Conservation (phyloP, 2,888 invertebrate genomes). For the Tromatobia lineatoria region DNA sequence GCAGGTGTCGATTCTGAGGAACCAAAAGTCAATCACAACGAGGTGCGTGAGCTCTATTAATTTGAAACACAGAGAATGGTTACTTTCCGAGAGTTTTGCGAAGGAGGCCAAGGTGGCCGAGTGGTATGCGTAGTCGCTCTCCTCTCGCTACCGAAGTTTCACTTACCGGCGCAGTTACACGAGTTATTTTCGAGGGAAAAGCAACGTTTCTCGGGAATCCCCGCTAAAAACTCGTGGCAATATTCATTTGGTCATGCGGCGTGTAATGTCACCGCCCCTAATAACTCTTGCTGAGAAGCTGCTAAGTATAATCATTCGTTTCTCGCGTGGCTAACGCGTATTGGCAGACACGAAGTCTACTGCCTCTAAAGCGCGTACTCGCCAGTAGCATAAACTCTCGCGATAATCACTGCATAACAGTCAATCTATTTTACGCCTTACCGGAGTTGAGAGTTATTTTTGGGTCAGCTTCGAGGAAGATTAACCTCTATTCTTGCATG, state of each 20-base stretch:
- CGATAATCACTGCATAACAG: slow-evolving; percentile 67
- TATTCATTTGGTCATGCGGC: slow-evolving; percentile 24
- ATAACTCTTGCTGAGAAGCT: slow-evolving; percentile 61
- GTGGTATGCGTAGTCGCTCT: slow-evolving; percentile 24
- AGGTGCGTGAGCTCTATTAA: slow-evolving; percentile 77
- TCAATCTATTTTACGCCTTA: slow-evolving; percentile 71
- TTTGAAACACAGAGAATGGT: slow-evolving; percentile 47
- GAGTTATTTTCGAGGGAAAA: slow-evolving; percentile 66
- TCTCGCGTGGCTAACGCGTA: slow-evolving; percentile 22
- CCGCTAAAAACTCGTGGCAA: slow-evolving; percentile 42
- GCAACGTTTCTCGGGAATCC: slow-evolving; percentile 50
- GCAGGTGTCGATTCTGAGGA: slow-evolving; percentile 83
- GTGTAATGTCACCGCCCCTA: slow-evolving; percentile 62
- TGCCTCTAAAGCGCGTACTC: slow-evolving; percentile 29
- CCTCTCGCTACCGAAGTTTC: slow-evolving; percentile 26
- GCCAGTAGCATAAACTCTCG: slow-evolving; percentile 35
- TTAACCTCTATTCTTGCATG: slow-evolving; percentile 83
- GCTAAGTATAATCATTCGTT: slow-evolving; percentile 52
- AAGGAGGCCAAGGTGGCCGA: slow-evolving; percentile 64
- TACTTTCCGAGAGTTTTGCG: slow-evolving; percentile 47
- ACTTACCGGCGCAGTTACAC: slow-evolving; percentile 1
- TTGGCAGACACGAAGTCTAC: slow-evolving; percentile 71
- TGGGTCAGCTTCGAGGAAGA: slow-evolving; percentile 80
- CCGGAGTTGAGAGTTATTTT: slow-evolving; percentile 75
- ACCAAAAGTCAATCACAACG: slow-evolving; percentile 82